A percentile compares a stretch with the other conserved stretches of the same genome.
Conservation (phyloP, 2,113 vertebrate genomes). For the Hyperoodon ampullatus region DNA sequence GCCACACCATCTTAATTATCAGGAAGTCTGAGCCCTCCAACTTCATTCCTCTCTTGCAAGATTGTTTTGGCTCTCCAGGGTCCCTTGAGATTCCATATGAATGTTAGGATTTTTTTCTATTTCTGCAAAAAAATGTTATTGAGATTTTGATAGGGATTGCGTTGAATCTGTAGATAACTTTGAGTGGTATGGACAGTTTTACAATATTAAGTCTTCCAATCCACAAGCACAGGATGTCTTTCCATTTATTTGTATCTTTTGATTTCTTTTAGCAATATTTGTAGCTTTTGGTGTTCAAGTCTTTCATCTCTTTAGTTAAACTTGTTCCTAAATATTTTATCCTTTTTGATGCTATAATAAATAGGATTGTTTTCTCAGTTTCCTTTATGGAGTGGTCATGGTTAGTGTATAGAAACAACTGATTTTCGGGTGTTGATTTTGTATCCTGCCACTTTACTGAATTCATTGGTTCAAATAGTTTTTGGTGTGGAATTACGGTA, state of each 20-base stretch:
- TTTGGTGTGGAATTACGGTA: neutral
- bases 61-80: neutral
- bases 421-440: neutral
- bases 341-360: neutral
- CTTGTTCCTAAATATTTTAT: neutral
- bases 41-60: neutral
- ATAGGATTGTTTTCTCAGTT: neutral
- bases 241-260: neutral
- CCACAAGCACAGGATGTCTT: neutral
- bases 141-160: neutral
- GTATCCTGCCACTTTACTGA: neutral
- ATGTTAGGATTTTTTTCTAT: neutral
- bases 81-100: neutral
- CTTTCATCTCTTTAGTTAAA: neutral
- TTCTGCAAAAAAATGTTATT: neutral
- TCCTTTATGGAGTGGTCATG: neutral
- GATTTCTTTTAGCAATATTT: neutral
- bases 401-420: neutral
- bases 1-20: neutral
- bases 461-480: neutral
- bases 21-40: neutral
- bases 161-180: neutral
- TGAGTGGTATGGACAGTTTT: neutral
- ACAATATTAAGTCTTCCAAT: neutral
- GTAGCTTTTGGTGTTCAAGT: neutral